phyloP scores from a whole-genome alignment of 1,140 invertebrate species.

The Listronotus bonariensis region DNA sequence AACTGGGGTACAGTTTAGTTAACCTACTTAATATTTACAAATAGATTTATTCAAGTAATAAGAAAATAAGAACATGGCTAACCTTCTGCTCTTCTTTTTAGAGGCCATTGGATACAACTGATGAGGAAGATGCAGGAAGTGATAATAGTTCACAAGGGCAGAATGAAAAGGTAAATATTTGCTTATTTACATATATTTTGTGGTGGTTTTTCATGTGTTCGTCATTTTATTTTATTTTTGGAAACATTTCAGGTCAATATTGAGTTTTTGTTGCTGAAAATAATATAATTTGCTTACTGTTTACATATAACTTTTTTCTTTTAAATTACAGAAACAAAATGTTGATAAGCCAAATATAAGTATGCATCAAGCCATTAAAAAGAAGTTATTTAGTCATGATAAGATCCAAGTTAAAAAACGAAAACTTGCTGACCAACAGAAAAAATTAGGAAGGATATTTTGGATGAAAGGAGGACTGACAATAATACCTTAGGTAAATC shows the following conservation, averaged over 20 bases:
- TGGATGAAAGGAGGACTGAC: conserved; percentile 56
- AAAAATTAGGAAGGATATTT: conserved; percentile 51
- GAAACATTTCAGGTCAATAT: too few species aligned
- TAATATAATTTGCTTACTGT: too few species aligned
- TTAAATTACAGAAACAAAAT: conserved; percentile 54
- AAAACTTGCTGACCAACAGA: conserved; percentile 50
- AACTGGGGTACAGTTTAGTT: too few species aligned
- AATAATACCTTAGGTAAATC: conserved; percentile 43
- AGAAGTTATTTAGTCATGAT: conserved; percentile 53
- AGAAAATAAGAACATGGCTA: not conserved
- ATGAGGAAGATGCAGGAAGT: conserved; percentile 30
- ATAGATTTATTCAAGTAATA: not conserved
- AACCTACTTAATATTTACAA: too few species aligned
- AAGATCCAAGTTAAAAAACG: conserved; percentile 56
- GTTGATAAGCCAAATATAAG: conserved; percentile 48
- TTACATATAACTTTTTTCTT: not conserved
- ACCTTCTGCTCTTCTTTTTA: conserved; percentile 10
- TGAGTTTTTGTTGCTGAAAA: too few species aligned
- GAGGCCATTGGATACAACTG: conserved; percentile 33
- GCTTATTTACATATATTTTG: too few species aligned
- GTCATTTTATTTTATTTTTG: too few species aligned
- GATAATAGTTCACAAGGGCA: conserved; percentile 30
- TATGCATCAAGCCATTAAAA: conserved; percentile 55
- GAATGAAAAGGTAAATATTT: conserved; percentile 25
- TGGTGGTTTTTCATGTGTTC: too few species aligned